Percentiles rank a stretch among this genome's conserved stretches.
Conservation (phyloP, 2,888 invertebrate species). For the Tuta absoluta region DNA sequence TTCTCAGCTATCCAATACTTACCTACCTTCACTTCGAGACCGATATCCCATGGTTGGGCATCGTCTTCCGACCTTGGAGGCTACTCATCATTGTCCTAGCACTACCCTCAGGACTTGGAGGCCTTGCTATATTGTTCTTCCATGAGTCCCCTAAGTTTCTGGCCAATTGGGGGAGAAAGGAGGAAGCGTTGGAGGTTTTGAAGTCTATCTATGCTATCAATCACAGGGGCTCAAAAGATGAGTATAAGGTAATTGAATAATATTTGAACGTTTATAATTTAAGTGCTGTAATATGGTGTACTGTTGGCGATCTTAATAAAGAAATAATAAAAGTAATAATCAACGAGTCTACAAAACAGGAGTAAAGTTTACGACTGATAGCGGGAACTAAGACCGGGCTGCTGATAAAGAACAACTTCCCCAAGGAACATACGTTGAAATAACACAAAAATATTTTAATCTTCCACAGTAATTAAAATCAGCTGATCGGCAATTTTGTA, state of each 20-base stretch:
- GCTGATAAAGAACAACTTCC: no score
- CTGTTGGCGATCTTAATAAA: no score
- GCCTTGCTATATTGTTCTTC: slow-evolving; percentile 79
- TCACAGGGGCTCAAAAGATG: slow-evolving; percentile 49
- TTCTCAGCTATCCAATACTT: slow-evolving; percentile 85
- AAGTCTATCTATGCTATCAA: slow-evolving; percentile 63
- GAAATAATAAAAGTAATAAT: no score
- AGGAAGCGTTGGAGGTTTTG: slow-evolving; percentile 80
- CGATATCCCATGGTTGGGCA: slow-evolving; percentile 65
- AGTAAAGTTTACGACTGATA: no score
- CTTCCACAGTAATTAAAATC: no score
- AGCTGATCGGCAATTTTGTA: no score
- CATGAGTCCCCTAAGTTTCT: slow-evolving; percentile 91
- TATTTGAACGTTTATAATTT: no score
- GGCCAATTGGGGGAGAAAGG: slow-evolving; percentile 81
- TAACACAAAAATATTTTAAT: no score
- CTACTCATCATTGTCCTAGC: slow-evolving; percentile 81
- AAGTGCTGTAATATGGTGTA: no score
- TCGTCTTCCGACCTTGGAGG: slow-evolving; percentile 87
- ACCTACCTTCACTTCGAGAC: slow-evolving; percentile 71
- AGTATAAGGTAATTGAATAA: slow-evolving; percentile 39
- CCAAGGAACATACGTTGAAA: no score
- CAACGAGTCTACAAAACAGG: no score
- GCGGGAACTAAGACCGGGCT: no score
- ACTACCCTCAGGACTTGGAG: slow-evolving; percentile 75